Conservation (phyloP, 2,888 invertebrate species). For the Scaptomyza caliginosa region DNA sequence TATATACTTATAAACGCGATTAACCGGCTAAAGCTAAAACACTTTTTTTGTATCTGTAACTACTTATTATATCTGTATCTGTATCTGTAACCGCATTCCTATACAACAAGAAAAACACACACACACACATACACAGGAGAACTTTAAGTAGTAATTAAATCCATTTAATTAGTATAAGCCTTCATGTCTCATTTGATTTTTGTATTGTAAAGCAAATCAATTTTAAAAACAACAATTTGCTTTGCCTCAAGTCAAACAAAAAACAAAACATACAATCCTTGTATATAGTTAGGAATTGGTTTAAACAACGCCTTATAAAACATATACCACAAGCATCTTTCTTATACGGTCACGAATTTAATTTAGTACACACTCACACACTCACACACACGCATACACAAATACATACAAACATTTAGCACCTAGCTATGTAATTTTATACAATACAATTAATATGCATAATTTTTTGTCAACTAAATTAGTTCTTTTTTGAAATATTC, state of each 20-base stretch:
- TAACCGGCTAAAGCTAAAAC: conserved; percentile 40
- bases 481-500: conserved; percentile 51
- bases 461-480: conserved; percentile 36
- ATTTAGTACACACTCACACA: conserved; percentile 50
- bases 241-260: conserved; percentile 43
- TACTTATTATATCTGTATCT: conserved; percentile 32
- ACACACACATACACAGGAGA: conserved; percentile 21
- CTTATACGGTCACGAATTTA: conserved; percentile 66
- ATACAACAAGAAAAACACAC: conserved; percentile 27
- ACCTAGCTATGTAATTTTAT: conserved; percentile 69
- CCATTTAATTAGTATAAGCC: conserved; percentile 61
- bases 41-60: conserved; percentile 53
- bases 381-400: conserved; percentile 14
- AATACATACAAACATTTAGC: conserved; percentile 35
- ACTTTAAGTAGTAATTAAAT: conserved; percentile 39
- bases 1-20: conserved; percentile 39
- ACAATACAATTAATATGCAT: conserved; percentile 54
- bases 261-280: conserved; percentile 9
- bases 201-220: conserved; percentile 65
- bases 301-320: conserved; percentile 38
- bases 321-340: conserved; percentile 39
- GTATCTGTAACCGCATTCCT: conserved; percentile 57
- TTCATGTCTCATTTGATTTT: conserved; percentile 48
- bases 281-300: conserved; percentile 49
- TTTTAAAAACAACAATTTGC: conserved; percentile 75